phyloP scores from a whole-genome alignment of 2,797 vertebrate genomes.

The Gallirallus australis region DNA sequence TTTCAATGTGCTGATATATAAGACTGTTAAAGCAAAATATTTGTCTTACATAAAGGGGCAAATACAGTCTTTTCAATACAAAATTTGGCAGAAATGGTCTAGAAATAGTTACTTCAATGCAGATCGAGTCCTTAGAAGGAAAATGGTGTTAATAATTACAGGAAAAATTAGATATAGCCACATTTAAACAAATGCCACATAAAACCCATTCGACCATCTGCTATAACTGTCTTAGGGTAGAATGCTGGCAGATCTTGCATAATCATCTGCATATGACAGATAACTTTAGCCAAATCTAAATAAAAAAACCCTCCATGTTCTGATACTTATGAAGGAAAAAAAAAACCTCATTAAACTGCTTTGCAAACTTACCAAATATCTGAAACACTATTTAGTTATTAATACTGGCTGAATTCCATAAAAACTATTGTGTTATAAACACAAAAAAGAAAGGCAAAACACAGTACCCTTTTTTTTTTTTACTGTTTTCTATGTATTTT shows the following conservation, averaged over 20 bases:
- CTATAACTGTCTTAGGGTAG: conserved; percentile 70
- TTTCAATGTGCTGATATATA: neutral
- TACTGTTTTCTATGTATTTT: neutral
- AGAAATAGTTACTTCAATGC: neutral
- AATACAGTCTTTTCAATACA: neutral
- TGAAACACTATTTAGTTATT: neutral
- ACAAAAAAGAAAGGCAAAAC: neutral
- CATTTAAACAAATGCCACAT: conserved; percentile 78
- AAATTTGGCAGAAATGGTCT: neutral
- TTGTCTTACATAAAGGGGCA: neutral
- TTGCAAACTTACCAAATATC: neutral
- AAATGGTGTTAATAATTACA: conserved; percentile 66
- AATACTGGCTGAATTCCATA: neutral
- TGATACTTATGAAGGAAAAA: neutral
- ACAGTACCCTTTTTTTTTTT: neutral
- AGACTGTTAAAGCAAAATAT: neutral
- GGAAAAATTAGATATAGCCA: conserved; percentile 64
- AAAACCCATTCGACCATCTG: conserved; percentile 77
- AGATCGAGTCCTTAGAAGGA: conserved; percentile 33
- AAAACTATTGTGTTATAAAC: neutral
- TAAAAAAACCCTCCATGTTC: neutral
- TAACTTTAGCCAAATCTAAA: conserved; percentile 77
- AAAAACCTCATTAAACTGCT: neutral
- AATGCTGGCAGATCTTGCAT: conserved; percentile 75
- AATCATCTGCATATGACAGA: conserved; percentile 77